These are phyloP conservation scores for Agelastica alni DNA, from an alignment of 2,888 invertebrate species.

Conservation along the genomic window DNA sequence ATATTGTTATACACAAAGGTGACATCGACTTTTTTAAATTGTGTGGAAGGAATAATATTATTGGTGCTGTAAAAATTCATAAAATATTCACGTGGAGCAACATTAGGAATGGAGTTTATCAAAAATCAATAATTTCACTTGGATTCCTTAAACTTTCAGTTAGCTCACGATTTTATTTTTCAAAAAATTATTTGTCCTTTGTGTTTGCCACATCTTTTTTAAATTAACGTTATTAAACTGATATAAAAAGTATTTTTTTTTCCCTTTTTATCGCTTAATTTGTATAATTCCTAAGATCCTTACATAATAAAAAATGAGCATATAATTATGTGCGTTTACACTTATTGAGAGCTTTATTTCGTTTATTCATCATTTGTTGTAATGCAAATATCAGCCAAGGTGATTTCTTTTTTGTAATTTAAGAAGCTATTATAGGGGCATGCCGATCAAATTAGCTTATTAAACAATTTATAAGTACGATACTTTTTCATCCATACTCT, in stretches of 20 bases:
- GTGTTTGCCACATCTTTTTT: constrained; percentile 4
- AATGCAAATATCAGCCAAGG: constrained; percentile 10
- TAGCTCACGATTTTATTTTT: neutral
- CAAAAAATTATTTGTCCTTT: constrained; percentile 1
- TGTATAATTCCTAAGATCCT: constrained; percentile 1
- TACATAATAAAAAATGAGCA: neutral
- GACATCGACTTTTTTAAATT: too few relatives aligned
- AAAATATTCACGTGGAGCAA: too few relatives aligned
- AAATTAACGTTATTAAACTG: neutral
- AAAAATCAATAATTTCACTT: too few relatives aligned
- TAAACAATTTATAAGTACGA: too few relatives aligned
- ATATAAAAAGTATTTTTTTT: constrained; percentile 6
- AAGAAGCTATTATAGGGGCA: neutral
- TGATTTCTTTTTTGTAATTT: constrained; percentile 7
- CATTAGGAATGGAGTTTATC: too few relatives aligned
- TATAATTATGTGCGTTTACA: neutral
- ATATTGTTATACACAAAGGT: too few relatives aligned
- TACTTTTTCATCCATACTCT: too few relatives aligned
- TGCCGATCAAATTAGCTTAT: too few relatives aligned
- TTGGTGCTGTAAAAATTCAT: too few relatives aligned
- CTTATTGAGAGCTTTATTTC: too few relatives aligned
- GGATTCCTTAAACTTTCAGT: constrained; percentile 5
- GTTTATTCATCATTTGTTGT: too few relatives aligned
- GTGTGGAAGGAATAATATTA: too few relatives aligned
- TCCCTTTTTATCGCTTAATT: constrained; percentile 10